Evolutionary conservation across 2,113 vertebrate species (phyloP), one percentile per base, ranked within the genome.

Genomic region (Anser cygnoides): DNA sequence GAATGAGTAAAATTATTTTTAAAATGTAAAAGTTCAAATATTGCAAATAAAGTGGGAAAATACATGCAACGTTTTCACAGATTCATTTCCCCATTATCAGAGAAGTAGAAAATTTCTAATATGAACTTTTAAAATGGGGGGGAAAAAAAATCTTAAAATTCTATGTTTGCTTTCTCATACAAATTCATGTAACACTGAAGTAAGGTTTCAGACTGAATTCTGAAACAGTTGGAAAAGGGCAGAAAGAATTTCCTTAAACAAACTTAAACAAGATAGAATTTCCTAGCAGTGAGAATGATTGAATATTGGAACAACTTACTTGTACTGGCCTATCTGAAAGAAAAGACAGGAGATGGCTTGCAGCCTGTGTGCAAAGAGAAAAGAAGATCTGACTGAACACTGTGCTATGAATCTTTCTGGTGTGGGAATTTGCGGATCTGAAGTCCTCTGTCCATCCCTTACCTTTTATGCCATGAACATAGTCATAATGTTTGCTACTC

Each of bases 371-470:
- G 25, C 65, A 63, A 72, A 87, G 71, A 35, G 63, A 63, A 66
- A 92, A 93, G 70, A 88, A 87, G 91, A 84, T 93, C 80, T 96
- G 96, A 86, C 80, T 67, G 84, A 96, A 94, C 94, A 94, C 16
- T 35, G 43, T 35, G 89, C 65, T 78, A 78, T 93, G 71, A n/a
- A 59, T 91, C 73, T n/a, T 94, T 67, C 76, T 95, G 89, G 73
- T 31, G 0, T 78, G 80, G 37, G 57, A 90, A 89, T 55, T 50
- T 59, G 9, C 1, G 44, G 76, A 70, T 80, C n/a, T 71, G 72
- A 85, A 94, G 73, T 35, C 25, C 17, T 94, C 59, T 75, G 59
- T 43, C 90, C 86, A 67, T 74, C 72, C 33, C 25, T 84, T 89
- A 80, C 50, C 72, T 94, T 92, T 81, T 31, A 22, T 87, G 73